These are phyloP conservation scores for Catharus bicknelli DNA, from an alignment of 2,113 vertebrate species.

Conservation along the genomic window DNA sequence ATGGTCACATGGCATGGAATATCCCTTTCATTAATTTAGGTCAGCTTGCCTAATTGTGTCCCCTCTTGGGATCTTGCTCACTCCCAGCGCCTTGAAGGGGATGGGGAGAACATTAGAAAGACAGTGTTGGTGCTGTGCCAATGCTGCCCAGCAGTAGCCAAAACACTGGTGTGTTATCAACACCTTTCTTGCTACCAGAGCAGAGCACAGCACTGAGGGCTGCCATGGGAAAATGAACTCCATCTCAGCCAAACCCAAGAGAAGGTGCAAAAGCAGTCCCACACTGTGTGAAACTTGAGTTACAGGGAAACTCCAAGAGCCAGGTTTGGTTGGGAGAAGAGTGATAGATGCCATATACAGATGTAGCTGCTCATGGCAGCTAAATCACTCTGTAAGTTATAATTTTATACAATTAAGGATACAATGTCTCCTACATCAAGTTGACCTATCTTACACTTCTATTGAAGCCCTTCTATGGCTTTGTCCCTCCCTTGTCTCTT, in stretches of 20 bases:
- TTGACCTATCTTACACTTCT: background rate
- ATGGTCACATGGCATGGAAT: background rate
- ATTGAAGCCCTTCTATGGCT: background rate
- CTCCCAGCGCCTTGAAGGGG: background rate
- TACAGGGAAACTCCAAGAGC: background rate
- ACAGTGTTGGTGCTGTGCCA: background rate
- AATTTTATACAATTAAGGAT: background rate
- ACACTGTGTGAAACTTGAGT: background rate
- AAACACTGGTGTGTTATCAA: background rate
- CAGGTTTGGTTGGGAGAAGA: background rate
- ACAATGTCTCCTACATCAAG: background rate
- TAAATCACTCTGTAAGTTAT: background rate
- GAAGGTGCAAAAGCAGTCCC: background rate
- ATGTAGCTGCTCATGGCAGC: background rate
- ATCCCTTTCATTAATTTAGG: background rate
- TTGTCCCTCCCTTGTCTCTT: background rate
- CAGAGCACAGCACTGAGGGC: background rate
- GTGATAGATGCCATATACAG: background rate
- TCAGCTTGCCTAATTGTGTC: background rate
- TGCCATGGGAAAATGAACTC: background rate
- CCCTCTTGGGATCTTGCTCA: background rate
- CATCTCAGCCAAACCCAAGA: background rate
- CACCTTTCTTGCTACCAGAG: background rate
- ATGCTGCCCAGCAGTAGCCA: background rate
- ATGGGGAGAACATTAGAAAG: background rate